Percentiles rank a stretch among this genome's conserved stretches.
These are phyloP conservation scores for Rhinogobius similis DNA, from an alignment of 2,113 vertebrate genomes.

Conservation along the genomic window DNA sequence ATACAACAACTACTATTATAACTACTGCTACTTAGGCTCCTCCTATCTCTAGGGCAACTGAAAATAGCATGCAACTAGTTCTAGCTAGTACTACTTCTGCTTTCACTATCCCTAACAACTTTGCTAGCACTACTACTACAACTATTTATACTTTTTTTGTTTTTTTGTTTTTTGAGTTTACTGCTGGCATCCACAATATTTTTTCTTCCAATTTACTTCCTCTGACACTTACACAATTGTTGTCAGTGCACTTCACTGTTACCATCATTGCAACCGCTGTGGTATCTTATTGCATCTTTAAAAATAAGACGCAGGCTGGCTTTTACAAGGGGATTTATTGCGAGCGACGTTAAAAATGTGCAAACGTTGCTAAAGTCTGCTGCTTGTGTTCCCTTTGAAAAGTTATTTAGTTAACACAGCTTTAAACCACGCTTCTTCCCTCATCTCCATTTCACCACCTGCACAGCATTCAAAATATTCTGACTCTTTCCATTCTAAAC, in stretches of 20 bases:
- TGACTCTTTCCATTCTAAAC: constrained; percentile 26
- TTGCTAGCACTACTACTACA: no score
- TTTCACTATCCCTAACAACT: not conserved
- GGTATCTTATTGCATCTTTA: not conserved
- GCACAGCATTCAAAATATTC: constrained; percentile 25
- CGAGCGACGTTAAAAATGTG: constrained; percentile 12
- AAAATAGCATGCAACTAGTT: not conserved
- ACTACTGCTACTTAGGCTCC: not conserved
- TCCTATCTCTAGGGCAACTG: not conserved
- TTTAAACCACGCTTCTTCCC: constrained; percentile 55
- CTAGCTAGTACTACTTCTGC: not conserved
- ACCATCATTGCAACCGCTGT: constrained; percentile 1
- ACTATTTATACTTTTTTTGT: not conserved
- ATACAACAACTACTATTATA: not conserved
- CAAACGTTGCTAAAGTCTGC: constrained; percentile 20
- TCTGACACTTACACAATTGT: not conserved
- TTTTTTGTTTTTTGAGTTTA: not conserved
- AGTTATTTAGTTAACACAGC: constrained; percentile 34
- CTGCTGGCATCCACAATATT: not conserved
- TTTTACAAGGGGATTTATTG: constrained; percentile 27
- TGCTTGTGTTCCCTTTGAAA: constrained; percentile 8
- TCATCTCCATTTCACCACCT: constrained; percentile 4
- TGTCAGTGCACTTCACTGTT: not conserved
- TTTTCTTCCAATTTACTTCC: not conserved
- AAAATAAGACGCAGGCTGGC: not conserved